phyloP scores from a whole-genome alignment of 2,888 invertebrate species.

The Eustalomyia histrio region DNA sequence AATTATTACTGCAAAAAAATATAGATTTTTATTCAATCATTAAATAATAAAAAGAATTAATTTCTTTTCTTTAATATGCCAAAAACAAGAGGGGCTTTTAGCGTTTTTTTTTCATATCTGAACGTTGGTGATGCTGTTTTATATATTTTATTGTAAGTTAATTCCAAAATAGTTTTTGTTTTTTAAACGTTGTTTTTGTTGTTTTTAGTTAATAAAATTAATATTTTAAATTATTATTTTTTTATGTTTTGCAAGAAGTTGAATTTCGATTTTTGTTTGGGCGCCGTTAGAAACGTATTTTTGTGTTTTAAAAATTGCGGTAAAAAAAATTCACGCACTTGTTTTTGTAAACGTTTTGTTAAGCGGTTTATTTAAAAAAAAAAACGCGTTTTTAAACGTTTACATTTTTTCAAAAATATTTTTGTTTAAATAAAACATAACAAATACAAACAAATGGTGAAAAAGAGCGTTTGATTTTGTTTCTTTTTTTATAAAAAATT shows the following conservation, averaged over 20 bases:
- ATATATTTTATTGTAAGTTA: conserved; percentile 32
- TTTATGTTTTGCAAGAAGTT: conserved; percentile 79
- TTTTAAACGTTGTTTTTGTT: conserved; percentile 67
- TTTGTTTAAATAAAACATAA: conserved; percentile 61
- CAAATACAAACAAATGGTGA: conserved; percentile 66
- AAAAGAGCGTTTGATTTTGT: conserved; percentile 66
- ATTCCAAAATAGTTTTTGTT: conserved; percentile 61
- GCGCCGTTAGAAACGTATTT: conserved; percentile 78
- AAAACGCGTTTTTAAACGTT: conserved; percentile 60
- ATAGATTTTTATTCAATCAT: conserved; percentile 54
- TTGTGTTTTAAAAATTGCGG: conserved; percentile 45
- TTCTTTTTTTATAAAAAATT: conserved; percentile 51
- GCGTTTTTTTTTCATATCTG: conserved; percentile 61
- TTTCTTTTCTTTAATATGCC: conserved; percentile 62
- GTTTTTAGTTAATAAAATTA: conserved; percentile 65
- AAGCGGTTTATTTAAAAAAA: conserved; percentile 52
- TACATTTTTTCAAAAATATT: conserved; percentile 30
- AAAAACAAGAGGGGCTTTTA: conserved; percentile 66
- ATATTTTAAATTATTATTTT: conserved; percentile 67
- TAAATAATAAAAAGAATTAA: conserved; percentile 61
- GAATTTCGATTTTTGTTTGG: conserved; percentile 81
- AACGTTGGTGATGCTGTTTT: conserved; percentile 55
- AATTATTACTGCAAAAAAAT: conserved; percentile 61
- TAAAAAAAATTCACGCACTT: conserved; percentile 57
- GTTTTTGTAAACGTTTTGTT: conserved; percentile 55